Base-by-base conservation (phyloP, 2,797 vertebrate species). In the Girardinus metallicus region DNA sequence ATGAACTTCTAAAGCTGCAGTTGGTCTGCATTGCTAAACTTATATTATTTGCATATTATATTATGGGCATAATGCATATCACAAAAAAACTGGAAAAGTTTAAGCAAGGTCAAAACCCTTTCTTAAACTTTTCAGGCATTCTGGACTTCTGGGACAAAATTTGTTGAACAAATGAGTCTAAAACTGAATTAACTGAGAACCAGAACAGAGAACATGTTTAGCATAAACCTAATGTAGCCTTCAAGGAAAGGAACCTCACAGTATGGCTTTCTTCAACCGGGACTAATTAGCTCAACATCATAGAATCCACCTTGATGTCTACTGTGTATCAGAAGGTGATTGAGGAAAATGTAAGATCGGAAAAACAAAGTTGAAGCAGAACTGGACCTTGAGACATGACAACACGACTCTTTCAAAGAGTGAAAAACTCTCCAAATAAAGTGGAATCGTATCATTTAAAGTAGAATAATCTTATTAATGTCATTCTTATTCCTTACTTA, bases 401-500 rank as follows among this genome's bases (percentile, higher is more conserved):
- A 64, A 64, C 12, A 16, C 1, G 43, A 46, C 12, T 73, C 46
- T 39, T 49, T 15, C 39, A 77, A 29, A 43, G 23, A 34, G n/a
- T 36, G 2, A 23, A 23, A 39, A 26, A 36, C 9, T 57, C 15
- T 57, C 21, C 36, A 79, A 53, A 41, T 34, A 64, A 34, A 64
- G 2, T 11, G 46, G 18, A 51, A 46, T 68, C 55, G 80, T 74
- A 36, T 79, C 83, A 39, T 41, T 79, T 55, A 83, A n/a, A 86
- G 46, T 1, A 13, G 47, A 57, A 71, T 73, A 77, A 34, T 81
- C 7, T 55, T 18, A 81, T 2, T 41, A 39, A 78, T 80, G 74
- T 60, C n/a, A 5, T 73, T 75, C 39, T 64, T 76, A 83, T 84
- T 88, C 79, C 41, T 84, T 86, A 34, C 55, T 83, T 62, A 66